Percentiles rank a stretch among this genome's conserved stretches.
These are phyloP conservation scores for Cephalopachus bancanus DNA, from an alignment of 2,797 vertebrate species.

Conservation along the genomic window DNA sequence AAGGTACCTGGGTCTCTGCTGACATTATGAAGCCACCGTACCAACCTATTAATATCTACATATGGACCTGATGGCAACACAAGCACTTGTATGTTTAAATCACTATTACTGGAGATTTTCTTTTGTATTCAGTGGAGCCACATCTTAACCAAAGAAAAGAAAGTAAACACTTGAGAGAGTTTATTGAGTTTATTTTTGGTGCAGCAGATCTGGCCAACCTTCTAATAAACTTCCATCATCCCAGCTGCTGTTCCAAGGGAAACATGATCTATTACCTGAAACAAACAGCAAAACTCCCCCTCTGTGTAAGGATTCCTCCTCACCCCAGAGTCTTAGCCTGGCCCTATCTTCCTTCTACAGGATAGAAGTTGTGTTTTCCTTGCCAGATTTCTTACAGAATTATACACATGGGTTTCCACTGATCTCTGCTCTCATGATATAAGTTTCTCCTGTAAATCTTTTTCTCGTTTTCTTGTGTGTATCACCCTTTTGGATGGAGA, in stretches of 20 bases:
- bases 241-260: constrained; percentile 36
- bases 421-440: constrained; percentile 63
- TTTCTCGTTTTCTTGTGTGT: constrained; percentile 62
- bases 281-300: constrained; percentile 13
- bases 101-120: not conserved
- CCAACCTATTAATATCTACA: not conserved
- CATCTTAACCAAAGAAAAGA: constrained; percentile 45
- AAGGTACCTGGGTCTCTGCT: not conserved
- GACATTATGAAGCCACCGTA: not conserved
- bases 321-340: constrained; percentile 72
- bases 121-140: not conserved
- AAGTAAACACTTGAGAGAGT: not conserved
- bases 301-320: constrained; percentile 47
- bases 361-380: constrained; percentile 75
- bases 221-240: constrained; percentile 11
- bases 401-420: constrained; percentile 74
- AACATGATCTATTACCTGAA: constrained; percentile 40
- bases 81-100: not conserved
- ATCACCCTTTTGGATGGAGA: constrained; percentile 74
- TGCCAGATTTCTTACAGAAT: constrained; percentile 79
- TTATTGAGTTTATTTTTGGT: constrained; percentile 5
- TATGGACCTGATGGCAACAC: not conserved
- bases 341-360: constrained; percentile 69
- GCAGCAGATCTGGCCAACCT: not conserved
- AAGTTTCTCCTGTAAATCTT: constrained; percentile 84